Conservation (phyloP, 1,140 invertebrate species). For the Megalonaias nervosa region DNA sequence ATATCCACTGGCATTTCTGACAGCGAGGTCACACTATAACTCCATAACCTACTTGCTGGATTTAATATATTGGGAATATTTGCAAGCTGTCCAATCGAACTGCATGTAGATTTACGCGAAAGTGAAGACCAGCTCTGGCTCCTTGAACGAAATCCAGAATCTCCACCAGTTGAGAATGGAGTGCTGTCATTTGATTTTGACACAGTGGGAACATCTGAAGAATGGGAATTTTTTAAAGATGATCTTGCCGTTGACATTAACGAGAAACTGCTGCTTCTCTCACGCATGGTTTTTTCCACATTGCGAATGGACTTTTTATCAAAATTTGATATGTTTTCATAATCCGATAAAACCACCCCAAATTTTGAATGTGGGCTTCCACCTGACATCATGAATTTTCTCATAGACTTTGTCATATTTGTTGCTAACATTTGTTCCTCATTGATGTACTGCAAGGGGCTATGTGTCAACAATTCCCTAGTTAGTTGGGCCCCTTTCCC, state of each 20-base stretch:
- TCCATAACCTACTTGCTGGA: conserved; percentile 31
- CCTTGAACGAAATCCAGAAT: conserved; percentile 30
- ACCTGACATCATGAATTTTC: conserved; percentile 23
- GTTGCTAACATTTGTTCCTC: conserved; percentile 24
- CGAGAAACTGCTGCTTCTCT: conserved; percentile 33
- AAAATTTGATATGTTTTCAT: conserved; percentile 16
- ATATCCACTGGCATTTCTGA: conserved; percentile 32
- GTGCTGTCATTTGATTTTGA: conserved; percentile 35
- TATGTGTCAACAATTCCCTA: not conserved
- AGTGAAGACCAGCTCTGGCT: conserved; percentile 37
- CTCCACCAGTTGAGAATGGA: conserved; percentile 31
- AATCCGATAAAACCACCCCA: conserved; percentile 26
- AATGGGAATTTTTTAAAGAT: too few relatives aligned
- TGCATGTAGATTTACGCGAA: conserved; percentile 26
- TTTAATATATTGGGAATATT: not conserved
- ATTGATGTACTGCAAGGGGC: conserved; percentile 18
- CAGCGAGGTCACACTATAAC: conserved; percentile 35
- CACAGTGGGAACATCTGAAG: conserved; percentile 11
- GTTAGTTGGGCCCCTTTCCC: not conserved
- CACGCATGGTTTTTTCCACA: conserved; percentile 4
- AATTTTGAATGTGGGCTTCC: conserved; percentile 14
- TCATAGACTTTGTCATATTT: conserved; percentile 39
- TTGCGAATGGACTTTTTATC: too few relatives aligned
- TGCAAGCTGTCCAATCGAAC: conserved; percentile 16
- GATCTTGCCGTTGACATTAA: conserved; percentile 2